Conservation (phyloP, 2,797 vertebrate genomes). For the Hozukius guyotensis region DNA sequence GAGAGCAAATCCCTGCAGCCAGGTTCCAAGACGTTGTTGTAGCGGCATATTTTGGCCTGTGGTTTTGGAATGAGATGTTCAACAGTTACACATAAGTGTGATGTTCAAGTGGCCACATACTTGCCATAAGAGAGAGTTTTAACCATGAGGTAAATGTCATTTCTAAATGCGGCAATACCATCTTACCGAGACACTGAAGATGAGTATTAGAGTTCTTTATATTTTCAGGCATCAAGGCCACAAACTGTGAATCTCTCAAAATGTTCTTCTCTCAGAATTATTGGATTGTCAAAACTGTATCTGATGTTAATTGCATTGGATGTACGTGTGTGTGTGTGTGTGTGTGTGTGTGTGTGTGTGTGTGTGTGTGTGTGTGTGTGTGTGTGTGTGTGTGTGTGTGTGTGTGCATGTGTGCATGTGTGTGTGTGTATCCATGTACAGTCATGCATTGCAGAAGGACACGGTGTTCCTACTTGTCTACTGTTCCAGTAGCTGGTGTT, state of each 20-base stretch:
- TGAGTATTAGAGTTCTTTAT: background rate
- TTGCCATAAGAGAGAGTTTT: background rate
- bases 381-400: constrained; percentile 3
- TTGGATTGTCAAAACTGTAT: constrained; percentile 18
- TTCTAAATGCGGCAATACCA: background rate
- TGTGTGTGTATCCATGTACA: constrained; percentile 25
- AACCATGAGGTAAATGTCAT: background rate
- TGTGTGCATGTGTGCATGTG: background rate
- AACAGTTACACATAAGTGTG: background rate
- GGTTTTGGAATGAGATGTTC: background rate
- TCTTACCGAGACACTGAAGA: background rate
- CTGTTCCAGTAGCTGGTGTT: constrained; percentile 76
- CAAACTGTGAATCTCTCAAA: background rate
- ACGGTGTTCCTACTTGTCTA: constrained; percentile 65
- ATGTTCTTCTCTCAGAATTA: background rate
- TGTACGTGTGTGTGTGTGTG: background rate
- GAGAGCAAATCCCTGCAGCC: background rate
- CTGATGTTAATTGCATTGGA: background rate
- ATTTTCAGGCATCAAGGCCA: constrained; percentile 2
- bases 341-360: background rate
- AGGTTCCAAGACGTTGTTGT: background rate
- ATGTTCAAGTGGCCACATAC: constrained; percentile 1
- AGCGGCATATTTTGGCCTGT: background rate
- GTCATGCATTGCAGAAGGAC: constrained; percentile 59
- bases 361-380: background rate